phyloP scores from a whole-genome alignment of 30 jellyfish, hydroid and myxozoan species.

The Rhopilema esculentum region DNA sequence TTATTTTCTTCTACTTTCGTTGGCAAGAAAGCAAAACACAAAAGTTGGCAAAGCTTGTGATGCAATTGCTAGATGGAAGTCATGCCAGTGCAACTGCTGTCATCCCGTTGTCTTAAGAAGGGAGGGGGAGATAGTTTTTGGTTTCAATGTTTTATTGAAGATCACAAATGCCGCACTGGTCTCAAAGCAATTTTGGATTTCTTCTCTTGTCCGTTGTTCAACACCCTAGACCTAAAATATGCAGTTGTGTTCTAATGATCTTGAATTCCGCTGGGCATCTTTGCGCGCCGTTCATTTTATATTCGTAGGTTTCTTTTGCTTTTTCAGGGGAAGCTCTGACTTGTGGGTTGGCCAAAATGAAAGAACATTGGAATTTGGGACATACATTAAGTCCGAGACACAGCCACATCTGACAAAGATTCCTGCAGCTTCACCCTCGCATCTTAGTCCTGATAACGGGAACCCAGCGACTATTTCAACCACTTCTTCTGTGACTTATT shows the following conservation, averaged over 20 bases:
- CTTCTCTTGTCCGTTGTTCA: neutral
- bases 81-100: too few species aligned
- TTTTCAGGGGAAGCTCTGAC: constrained; percentile 10
- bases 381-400: constrained; percentile 54
- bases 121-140: too few species aligned
- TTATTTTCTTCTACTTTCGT: too few species aligned
- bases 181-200: neutral
- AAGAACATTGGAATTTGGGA: constrained; percentile 58
- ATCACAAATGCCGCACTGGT: too few species aligned
- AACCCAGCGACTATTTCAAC: neutral
- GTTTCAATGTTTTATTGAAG: too few species aligned
- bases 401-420: constrained; percentile 55
- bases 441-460: constrained; percentile 17
- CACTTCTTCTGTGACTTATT: neutral
- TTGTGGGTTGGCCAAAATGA: constrained; percentile 75
- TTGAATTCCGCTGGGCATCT: too few species aligned
- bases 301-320: neutral
- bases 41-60: too few species aligned
- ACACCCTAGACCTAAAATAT: neutral
- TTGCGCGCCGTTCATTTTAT: neutral
- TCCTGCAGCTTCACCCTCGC: constrained; percentile 12
- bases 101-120: too few species aligned
- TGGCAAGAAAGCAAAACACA: too few species aligned
- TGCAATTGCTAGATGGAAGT: too few species aligned
- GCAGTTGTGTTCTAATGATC: too few species aligned